phyloP scores from a whole-genome alignment of 2,113 vertebrate species.

The Hyaena hyaena region DNA sequence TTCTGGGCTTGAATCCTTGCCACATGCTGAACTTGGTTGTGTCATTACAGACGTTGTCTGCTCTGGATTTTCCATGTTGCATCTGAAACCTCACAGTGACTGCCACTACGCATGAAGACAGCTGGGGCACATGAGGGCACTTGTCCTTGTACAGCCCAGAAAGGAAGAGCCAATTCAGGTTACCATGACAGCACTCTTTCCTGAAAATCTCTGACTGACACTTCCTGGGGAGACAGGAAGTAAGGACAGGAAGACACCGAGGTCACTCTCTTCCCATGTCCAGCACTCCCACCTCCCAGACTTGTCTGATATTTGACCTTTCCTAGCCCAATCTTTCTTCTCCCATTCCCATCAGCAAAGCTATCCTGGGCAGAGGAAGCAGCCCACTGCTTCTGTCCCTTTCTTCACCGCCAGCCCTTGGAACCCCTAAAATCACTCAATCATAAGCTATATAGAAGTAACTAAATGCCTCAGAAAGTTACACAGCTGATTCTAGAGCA shows the following conservation, averaged over 20 bases:
- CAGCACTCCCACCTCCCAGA: constrained; percentile 53
- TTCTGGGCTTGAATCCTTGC: constrained; percentile 42
- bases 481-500: background rate
- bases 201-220: constrained; percentile 77
- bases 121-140: constrained; percentile 27
- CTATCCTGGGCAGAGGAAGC: background rate
- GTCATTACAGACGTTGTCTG: background rate
- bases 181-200: constrained; percentile 69
- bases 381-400: background rate
- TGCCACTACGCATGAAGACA: background rate
- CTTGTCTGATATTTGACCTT: constrained; percentile 43
- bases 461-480: background rate
- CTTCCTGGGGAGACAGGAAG: constrained; percentile 82
- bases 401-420: background rate
- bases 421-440: background rate
- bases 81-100: background rate
- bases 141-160: background rate
- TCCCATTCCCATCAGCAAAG: background rate
- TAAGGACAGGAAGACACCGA: constrained; percentile 76
- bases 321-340: background rate
- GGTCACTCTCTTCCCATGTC: constrained; percentile 75
- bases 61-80: constrained; percentile 51
- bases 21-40: background rate
- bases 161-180: constrained; percentile 51
- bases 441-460: background rate